Evolutionary conservation across 2,888 invertebrate species (phyloP), one percentile per base, ranked within the genome.

Genomic region (Tethea ocularis): DNA sequence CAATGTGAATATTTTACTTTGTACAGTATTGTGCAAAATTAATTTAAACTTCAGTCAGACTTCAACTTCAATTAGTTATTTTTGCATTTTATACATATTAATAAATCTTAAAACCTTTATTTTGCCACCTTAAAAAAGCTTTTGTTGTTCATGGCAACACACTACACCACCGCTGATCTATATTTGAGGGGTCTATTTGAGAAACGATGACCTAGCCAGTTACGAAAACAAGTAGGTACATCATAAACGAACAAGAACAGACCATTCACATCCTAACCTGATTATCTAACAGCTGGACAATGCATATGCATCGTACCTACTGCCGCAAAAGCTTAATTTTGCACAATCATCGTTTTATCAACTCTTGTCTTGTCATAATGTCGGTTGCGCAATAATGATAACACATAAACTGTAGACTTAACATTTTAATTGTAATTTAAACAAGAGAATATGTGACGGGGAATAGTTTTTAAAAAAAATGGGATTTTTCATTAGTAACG

Each of bases 331-430:
- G 26, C 7, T 17, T 29, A 26, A 53, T 53, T 59, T 54, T 46
- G 64, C 62, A 54, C 33, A 56, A 61, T 62, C 64, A 65, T 60
- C 57, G 61, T 38, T 56, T 61, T 65, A 61, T 62, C 61, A 61
- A 58, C 51, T 54, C 38, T 57, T 52, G 59, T 56, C 51, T 56
- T 36, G 52, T 51, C 24, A 57, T 54, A 22, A 36, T 51, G 26
- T 26, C 51, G 29, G 36, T 54, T 54, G 33, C 54, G 15, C 54
- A 54, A 54, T 11, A 20, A 17, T 54, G 4, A 54, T 33, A 33
- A 17, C 20, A 11, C 54, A 6, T 5, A 54, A 33, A 54, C 54
- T 36, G 15, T 15, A 33, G 33, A 54, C 54, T 22, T 33, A 20
- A 33, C 6, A 33, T 17, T 3, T 7, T 11, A 41, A 46, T 36